Conservation (phyloP, 2,797 vertebrate species). For the Syncerus caffer region DNA sequence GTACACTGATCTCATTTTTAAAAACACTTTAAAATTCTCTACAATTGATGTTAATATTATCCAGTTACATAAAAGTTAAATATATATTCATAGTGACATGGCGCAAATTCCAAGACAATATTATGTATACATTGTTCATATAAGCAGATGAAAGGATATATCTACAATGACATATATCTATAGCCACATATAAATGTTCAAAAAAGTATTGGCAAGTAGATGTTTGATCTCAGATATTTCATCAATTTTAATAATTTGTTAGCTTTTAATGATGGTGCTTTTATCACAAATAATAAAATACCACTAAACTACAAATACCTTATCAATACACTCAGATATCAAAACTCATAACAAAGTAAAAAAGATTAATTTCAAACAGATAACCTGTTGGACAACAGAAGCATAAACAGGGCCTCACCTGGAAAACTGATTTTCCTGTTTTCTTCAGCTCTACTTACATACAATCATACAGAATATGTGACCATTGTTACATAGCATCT, state of each 20-base stretch:
- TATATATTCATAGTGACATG: neutral
- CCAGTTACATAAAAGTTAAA: neutral
- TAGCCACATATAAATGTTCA: neutral
- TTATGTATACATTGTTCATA: neutral
- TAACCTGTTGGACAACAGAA: neutral
- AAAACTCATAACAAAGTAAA: neutral
- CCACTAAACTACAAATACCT: neutral
- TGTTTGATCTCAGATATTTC: neutral
- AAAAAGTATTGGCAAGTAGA: neutral
- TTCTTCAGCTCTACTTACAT: neutral
- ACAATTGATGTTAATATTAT: neutral
- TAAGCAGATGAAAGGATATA: slow-evolving; percentile 20
- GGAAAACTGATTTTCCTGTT: neutral
- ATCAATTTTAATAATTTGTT: neutral
- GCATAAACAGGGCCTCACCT: neutral
- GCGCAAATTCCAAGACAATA: neutral
- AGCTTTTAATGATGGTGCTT: neutral
- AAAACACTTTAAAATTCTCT: neutral
- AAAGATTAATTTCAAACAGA: neutral
- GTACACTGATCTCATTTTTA: neutral
- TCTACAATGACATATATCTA: neutral
- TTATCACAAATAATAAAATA: slow-evolving; percentile 37
- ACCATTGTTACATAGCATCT: neutral
- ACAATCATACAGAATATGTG: neutral
- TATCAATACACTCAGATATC: neutral